Evolutionary conservation across 2,797 vertebrate species (phyloP), one percentile per base, ranked within the genome.

Genomic region (Takifugu ocellatus): DNA sequence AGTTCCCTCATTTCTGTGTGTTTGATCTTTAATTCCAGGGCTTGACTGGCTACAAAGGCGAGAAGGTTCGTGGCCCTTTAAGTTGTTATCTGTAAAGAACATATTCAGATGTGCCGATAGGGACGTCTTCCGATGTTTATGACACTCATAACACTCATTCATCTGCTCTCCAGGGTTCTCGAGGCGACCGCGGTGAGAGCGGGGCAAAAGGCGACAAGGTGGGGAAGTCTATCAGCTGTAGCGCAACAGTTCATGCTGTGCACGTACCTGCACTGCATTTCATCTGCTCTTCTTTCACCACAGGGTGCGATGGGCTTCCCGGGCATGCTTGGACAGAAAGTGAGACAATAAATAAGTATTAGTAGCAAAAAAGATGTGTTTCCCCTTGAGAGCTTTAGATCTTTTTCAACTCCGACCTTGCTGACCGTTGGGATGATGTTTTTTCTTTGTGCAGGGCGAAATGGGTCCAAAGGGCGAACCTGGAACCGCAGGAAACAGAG

Each of bases 281-380:
- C n/a, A 52, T 25, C 12, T 7, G 3, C 10, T 75, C 2, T 56
- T 69, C 26, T 67, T 57, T 45, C 27, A 67, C 36, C 36, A 15
- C 79, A 99, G 96, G 97, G 97, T 54, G 89, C 85, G 61, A 94
- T 93, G 77, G 97, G 97, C 55, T 92, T 96, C 69, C 94, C 96
- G 66, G 97, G 97, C 84, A 99, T 99, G 95, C 88, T 99, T 70
- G 97, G 97, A 68, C 95, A 98, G 81, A 98, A 98, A 86, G 96
- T 96, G 76, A 92, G 92, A 57, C 44, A 21, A 46, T n/a, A 21
- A 46, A 39, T 39, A 14, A 14, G 36, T 14, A 14, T 39, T 12
- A 39, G 36, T 39, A 39, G 36, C 36, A 39, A 39, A 39, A 12
- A 39, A 39, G 12, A 14, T 11, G 14, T 39, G 21, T 39, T 14